Evolutionary conservation across 2,888 invertebrate species (phyloP).

Genomic region (Leptothorax acervorum): DNA sequence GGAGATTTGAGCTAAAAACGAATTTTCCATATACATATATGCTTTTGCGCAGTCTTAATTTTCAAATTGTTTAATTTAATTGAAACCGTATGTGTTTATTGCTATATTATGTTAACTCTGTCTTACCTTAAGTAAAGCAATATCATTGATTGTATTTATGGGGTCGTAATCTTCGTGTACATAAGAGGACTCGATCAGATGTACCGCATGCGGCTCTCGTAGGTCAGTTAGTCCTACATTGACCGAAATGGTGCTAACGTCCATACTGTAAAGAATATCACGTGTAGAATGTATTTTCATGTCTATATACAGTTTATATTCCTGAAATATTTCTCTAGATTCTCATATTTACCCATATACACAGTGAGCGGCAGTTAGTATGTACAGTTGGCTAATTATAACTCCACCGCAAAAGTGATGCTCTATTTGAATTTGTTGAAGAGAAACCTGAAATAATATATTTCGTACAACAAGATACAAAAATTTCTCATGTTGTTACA

Average conservation of each 20-base stretch:
- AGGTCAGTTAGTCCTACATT: conserved; percentile 68
- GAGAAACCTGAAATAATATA: conserved; percentile 70
- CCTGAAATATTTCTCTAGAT: not conserved
- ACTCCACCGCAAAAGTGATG: conserved; percentile 77
- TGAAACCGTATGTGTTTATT: not conserved
- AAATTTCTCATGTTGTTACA: not conserved
- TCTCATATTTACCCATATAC: conserved; percentile 35
- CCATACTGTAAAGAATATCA: conserved; percentile 49
- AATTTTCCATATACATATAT: not conserved
- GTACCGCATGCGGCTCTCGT: conserved; percentile 41
- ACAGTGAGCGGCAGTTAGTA: conserved; percentile 78
- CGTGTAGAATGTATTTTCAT: not conserved
- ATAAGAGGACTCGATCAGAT: conserved; percentile 59
- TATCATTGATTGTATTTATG: conserved; percentile 72
- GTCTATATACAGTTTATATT: not conserved
- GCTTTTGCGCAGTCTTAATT: not conserved
- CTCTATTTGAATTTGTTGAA: conserved; percentile 54
- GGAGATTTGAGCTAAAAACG: conserved; percentile 43
- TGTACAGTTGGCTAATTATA: conserved; percentile 68
- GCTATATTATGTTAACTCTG: not conserved
- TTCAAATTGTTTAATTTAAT: not conserved
- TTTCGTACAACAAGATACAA: not conserved
- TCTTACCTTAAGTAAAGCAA: conserved; percentile 76
- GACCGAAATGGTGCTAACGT: conserved; percentile 1
- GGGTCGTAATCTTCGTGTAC: conserved; percentile 70